These are phyloP conservation scores for Pterocles orientalis DNA, from an alignment of 2,113 vertebrate genomes.

Conservation along the genomic window DNA sequence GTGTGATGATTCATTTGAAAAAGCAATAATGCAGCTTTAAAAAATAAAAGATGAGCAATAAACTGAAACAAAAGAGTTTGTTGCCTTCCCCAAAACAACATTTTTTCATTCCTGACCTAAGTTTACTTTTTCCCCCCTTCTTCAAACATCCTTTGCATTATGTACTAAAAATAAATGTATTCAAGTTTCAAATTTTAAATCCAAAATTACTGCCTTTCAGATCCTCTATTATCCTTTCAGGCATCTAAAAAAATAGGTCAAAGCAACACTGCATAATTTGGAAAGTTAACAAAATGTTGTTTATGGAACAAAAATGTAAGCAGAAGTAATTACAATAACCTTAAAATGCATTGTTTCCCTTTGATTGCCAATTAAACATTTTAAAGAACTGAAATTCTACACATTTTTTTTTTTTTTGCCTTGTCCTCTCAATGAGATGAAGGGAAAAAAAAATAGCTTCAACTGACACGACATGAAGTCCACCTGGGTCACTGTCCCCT, in stretches of 20 bases:
- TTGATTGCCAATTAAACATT: constrained; percentile 32
- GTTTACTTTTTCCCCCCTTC: background rate
- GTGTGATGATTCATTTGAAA: background rate
- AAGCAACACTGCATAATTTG: constrained; percentile 58
- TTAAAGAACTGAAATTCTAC: constrained; percentile 23
- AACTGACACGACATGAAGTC: background rate
- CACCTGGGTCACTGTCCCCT: background rate
- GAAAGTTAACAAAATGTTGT: constrained; percentile 65
- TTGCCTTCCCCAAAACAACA: constrained; percentile 31
- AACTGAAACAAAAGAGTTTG: background rate
- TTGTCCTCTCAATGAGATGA: background rate
- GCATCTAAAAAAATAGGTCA: constrained; percentile 65
- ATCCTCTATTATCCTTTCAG: constrained; percentile 62
- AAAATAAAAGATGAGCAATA: constrained; percentile 24
- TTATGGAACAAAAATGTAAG: constrained; percentile 59
- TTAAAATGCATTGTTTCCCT: constrained; percentile 40
- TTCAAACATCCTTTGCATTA: constrained; percentile 39
- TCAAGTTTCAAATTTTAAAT: constrained; percentile 61
- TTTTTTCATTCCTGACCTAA: constrained; percentile 55
- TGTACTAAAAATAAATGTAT: constrained; percentile 61
- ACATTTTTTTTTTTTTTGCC: background rate
- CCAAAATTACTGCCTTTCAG: constrained; percentile 72
- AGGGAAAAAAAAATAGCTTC: background rate
- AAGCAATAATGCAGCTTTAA: constrained; percentile 9
- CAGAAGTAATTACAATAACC: constrained; percentile 59